Evolutionary conservation across 92 coral and sea anemone genomes (phyloP), one percentile per base, ranked within the genome.

Genomic region (Palythoa heliodiscus): DNA sequence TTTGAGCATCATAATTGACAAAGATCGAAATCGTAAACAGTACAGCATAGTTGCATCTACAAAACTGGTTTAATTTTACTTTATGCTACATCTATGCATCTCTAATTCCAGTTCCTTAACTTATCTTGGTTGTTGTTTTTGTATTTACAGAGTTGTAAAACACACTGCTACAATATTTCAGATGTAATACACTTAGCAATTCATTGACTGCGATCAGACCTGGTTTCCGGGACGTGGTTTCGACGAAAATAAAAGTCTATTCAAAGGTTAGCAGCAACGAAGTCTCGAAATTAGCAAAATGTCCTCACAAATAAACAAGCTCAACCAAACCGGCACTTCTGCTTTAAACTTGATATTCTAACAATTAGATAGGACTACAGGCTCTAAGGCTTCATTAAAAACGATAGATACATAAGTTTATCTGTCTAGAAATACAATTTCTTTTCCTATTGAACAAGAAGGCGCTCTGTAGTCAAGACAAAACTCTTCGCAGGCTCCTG

Each of bases 171-270:
- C 83, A 58, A 60, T 52, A 61, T 10, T 61, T 64, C 37, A 79
- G 39, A 79, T 61, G 83, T 52, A 79, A 66, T 23, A 19, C 12
- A 7, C 38, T 25, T 6, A 22, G 47, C 38, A 61, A 35, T 63
- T 63, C 55, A 19, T 37, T 63, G 72, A 78, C 73, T 39, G 72
- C 16, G 73, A 22, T 40, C 83, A 79, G 52, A 20, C 83, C 39
- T n/a, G 39, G 35, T 68, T 79, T 79, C 57, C 83, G 73, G 57
- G 83, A 79, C n/a, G 54, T 64, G 70, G 83, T 64, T 79, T 23
- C 72, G 57, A 79, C 72, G 39, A 79, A 77, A 55, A 39, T 38
- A 60, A 60, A 60, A 78, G 83, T 37, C 24, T 43, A 24, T 15
- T n/a, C 70, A 13, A 68, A 64, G 52, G 82, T 61, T 38, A 63